Evolutionary conservation across 2,888 invertebrate species (phyloP).

Genomic region (Apodemia zela): DNA sequence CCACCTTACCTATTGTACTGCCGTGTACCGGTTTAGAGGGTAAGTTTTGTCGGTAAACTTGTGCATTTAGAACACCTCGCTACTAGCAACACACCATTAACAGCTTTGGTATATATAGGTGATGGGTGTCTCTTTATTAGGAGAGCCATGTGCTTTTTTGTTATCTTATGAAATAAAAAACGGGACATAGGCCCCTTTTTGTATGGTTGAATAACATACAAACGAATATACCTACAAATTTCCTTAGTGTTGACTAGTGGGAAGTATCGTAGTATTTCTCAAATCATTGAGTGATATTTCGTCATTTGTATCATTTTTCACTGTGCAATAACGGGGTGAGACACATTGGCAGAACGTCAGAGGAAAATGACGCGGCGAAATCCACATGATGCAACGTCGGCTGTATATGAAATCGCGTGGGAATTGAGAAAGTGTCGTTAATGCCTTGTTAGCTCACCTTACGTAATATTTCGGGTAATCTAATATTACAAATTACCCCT

Average conservation of each 20-base stretch:
- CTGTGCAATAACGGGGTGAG: background rate
- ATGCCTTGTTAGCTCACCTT: constrained; percentile 1
- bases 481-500: constrained; percentile 4
- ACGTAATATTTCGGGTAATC: constrained; percentile 5
- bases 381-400: constrained; percentile 8
- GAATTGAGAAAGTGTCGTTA: constrained; percentile 7
- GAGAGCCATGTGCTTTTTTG: too few relatives aligned
- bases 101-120: too few relatives aligned
- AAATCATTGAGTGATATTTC: background rate
- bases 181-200: too few relatives aligned
- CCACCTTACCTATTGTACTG: too few relatives aligned
- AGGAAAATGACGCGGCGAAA: constrained; percentile 12
- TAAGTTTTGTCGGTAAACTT: too few relatives aligned
- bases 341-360: background rate
- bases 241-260: background rate
- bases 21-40: too few relatives aligned
- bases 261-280: background rate
- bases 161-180: too few relatives aligned
- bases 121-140: too few relatives aligned
- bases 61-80: too few relatives aligned
- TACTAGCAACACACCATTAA: too few relatives aligned
- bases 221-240: background rate
- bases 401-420: constrained; percentile 6
- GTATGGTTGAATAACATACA: background rate
- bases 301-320: background rate